A percentile compares a stretch with the other conserved stretches of the same genome.
These are phyloP conservation scores for Nymphicus hollandicus DNA, from an alignment of 2,113 vertebrate genomes.

Conservation along the genomic window DNA sequence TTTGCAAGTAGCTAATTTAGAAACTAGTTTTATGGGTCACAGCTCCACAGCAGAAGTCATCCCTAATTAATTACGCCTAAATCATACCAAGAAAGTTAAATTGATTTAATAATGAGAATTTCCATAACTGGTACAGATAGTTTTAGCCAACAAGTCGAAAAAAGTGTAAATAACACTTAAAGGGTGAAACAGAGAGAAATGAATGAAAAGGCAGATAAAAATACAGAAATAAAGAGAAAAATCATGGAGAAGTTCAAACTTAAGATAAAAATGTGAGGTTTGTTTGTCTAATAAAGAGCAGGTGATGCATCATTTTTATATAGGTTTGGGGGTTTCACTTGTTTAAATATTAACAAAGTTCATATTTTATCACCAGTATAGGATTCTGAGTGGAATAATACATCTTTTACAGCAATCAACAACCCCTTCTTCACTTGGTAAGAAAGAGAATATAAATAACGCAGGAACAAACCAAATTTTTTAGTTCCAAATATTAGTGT, in stretches of 20 bases:
- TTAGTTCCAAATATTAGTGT: background rate
- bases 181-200: background rate
- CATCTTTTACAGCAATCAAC: background rate
- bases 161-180: background rate
- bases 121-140: background rate
- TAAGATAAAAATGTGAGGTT: background rate
- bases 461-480: background rate
- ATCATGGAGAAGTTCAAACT: background rate
- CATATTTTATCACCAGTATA: background rate
- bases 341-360: background rate
- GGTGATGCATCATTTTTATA: background rate
- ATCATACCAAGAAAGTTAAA: background rate
- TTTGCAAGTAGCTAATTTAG: background rate
- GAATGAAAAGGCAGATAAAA: background rate
- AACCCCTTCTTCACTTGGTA: background rate
- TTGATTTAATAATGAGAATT: background rate
- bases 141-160: background rate
- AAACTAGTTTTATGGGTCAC: background rate
- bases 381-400: background rate
- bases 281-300: background rate
- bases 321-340: background rate
- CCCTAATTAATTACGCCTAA: background rate
- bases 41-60: background rate
- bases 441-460: background rate
- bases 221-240: background rate